A percentile compares a stretch with the other conserved stretches of the same genome.
Conservation (phyloP, 2,888 invertebrate species). For the Anoncus sp. region DNA sequence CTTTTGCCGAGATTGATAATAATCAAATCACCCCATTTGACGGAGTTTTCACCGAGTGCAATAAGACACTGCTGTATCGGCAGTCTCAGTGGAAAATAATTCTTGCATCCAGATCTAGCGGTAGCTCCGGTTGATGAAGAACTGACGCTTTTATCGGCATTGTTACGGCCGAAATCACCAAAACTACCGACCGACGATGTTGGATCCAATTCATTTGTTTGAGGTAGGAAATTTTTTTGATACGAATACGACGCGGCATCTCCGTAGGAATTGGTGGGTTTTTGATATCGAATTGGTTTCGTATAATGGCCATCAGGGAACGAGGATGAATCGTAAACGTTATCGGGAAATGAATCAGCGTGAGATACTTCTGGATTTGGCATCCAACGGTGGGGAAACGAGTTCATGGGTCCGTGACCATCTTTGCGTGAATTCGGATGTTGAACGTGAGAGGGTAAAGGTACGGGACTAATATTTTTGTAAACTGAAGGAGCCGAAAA, state of each 20-base stretch:
- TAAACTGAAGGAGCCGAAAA: neutral
- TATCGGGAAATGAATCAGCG: neutral
- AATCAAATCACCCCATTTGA: slow-evolving; percentile 68
- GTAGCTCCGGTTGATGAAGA: neutral
- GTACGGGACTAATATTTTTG: neutral
- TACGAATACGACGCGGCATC: neutral
- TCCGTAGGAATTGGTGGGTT: slow-evolving; percentile 5
- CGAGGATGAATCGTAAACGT: neutral
- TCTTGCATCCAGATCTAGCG: neutral
- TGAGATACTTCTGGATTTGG: neutral
- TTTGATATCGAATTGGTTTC: neutral
- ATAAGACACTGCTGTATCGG: slow-evolving; percentile 55
- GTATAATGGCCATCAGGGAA: neutral
- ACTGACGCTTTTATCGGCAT: too few species aligned
- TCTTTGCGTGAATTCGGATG: neutral
- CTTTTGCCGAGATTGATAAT: slow-evolving; percentile 57
- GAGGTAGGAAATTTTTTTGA: neutral
- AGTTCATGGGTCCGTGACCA: too few species aligned
- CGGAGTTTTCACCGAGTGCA: slow-evolving; percentile 53
- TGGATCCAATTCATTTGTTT: neutral
- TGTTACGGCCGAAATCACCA: neutral
- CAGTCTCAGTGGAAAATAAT: slow-evolving; percentile 51
- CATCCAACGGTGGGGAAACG: too few species aligned
- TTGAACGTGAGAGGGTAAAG: neutral
- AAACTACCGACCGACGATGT: neutral